Evolutionary conservation across 2,113 vertebrate genomes (phyloP).

Genomic region (Gymnobelideus leadbeateri): DNA sequence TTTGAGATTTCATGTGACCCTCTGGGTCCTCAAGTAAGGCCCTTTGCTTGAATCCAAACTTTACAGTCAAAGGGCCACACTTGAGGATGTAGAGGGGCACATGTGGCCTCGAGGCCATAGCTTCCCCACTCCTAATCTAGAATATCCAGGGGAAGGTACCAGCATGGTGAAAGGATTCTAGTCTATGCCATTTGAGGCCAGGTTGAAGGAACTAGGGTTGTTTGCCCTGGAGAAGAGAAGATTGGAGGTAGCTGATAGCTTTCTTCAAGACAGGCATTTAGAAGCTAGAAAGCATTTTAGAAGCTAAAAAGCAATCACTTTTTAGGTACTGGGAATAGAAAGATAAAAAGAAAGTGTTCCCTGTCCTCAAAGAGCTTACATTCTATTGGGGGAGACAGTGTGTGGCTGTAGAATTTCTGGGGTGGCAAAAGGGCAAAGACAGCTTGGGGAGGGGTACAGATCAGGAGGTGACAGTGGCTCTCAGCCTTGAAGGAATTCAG

Average conservation of each 20-base stretch:
- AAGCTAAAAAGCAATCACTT: background rate
- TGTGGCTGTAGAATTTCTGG: background rate
- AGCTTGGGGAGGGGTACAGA: background rate
- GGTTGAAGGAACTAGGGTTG: background rate
- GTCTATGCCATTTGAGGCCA: background rate
- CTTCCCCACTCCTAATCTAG: background rate
- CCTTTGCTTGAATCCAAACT: no score
- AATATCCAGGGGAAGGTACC: background rate
- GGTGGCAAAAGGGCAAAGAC: background rate
- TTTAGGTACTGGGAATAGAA: background rate
- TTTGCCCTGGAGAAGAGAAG: background rate
- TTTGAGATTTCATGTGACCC: no score
- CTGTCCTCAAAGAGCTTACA: background rate
- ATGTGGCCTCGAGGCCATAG: no score
- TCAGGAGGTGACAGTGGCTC: background rate
- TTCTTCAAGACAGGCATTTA: background rate
- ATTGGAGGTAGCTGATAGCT: background rate
- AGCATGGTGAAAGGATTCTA: background rate
- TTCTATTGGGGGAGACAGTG: background rate
- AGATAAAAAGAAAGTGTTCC: background rate
- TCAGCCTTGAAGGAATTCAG: background rate
- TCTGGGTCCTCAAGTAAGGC: no score
- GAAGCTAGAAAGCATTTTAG: background rate
- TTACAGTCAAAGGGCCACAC: no score
- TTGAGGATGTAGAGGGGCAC: no score